Percentiles rank a stretch among this genome's conserved stretches.
Conservation (phyloP, 1,140 invertebrate species). For the Aphis gossypii region DNA sequence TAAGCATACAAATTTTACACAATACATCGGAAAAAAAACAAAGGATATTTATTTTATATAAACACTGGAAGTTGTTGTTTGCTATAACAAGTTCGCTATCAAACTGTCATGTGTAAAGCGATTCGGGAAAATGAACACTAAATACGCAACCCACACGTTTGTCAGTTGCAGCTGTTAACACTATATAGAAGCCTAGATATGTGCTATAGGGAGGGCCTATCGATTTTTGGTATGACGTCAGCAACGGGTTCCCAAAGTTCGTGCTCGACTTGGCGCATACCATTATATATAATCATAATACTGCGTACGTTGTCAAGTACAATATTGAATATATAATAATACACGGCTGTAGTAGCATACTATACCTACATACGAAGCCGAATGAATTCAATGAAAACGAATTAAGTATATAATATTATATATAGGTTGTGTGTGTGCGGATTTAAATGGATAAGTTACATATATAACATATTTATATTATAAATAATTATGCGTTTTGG, state of each 20-base stretch:
- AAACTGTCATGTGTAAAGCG: not conserved
- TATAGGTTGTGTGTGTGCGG: not conserved
- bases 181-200: not conserved
- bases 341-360: no score
- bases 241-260: conserved; percentile 48
- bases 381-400: not conserved
- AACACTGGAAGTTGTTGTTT: not conserved
- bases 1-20: not conserved
- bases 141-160: conserved; percentile 18
- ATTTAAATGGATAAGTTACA: not conserved
- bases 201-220: conserved; percentile 11
- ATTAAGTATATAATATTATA: not conserved
- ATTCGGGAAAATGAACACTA: not conserved
- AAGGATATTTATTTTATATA: not conserved
- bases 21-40: not conserved
- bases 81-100: not conserved
- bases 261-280: not conserved
- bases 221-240: conserved; percentile 48
- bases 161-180: conserved; percentile 51
- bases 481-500: not conserved
- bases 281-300: not conserved
- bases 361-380: not conserved
- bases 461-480: not conserved
- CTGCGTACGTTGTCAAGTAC: not conserved
- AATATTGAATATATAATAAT: not conserved